phyloP scores from a whole-genome alignment of 2,113 vertebrate species.

The Colaptes auratus region DNA sequence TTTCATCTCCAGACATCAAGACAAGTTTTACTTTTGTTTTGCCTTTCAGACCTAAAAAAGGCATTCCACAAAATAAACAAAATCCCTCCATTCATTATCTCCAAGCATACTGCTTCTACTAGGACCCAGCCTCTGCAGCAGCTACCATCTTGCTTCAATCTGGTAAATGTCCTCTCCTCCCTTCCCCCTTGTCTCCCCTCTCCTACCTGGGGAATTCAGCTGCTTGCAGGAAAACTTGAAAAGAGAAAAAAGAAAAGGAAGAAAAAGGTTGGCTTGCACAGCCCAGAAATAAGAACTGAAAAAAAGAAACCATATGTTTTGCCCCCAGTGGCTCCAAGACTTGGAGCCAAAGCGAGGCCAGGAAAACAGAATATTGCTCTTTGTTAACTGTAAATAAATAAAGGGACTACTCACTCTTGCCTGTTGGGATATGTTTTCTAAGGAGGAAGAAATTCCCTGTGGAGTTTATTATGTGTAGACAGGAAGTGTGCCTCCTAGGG shows the following conservation, averaged over 20 bases:
- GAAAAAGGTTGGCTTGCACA: slow-evolving; percentile 15
- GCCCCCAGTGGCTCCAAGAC: neutral
- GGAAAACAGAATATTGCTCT: slow-evolving; percentile 44
- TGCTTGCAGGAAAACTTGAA: neutral
- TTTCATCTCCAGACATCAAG: slow-evolving; percentile 17
- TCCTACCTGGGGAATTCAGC: slow-evolving; percentile 38
- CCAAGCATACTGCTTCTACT: neutral
- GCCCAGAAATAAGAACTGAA: slow-evolving; percentile 9
- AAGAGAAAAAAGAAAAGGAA: neutral
- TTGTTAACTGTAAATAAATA: slow-evolving; percentile 52
- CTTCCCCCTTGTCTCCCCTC: neutral
- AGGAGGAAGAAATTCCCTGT: slow-evolving; percentile 37
- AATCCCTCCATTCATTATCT: neutral
- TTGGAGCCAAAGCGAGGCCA: slow-evolving; percentile 44
- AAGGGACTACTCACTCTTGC: slow-evolving; percentile 9
- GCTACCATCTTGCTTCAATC: neutral
- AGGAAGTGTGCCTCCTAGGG: slow-evolving; percentile 25
- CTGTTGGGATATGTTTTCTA: slow-evolving; percentile 3
- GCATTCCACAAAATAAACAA: neutral
- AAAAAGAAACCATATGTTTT: neutral
- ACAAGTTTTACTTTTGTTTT: slow-evolving; percentile 21
- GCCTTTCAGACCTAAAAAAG: slow-evolving; percentile 11
- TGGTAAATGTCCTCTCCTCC: neutral
- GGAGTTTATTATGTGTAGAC: slow-evolving; percentile 58
- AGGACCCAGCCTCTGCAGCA: neutral